Percentiles rank a stretch among this genome's conserved stretches.
phyloP scores from a whole-genome alignment of 2,113 vertebrate genomes.

The Elephas maximus region DNA sequence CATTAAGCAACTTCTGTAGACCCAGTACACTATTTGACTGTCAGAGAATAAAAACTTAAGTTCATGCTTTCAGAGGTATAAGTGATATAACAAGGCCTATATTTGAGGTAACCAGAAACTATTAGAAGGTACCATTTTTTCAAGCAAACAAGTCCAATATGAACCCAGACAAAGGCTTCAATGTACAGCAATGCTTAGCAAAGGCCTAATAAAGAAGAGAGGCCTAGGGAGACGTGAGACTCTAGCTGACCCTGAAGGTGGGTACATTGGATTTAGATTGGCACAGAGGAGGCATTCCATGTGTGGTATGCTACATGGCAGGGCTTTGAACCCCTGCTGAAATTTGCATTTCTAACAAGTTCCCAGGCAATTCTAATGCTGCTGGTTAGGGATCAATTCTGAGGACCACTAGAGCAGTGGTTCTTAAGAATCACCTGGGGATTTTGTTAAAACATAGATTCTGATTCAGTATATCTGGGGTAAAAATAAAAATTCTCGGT shows the following conservation, averaged over 20 bases:
- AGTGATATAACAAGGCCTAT: conserved; percentile 8
- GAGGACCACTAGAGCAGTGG: no score
- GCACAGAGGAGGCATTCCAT: background rate
- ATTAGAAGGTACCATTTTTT: background rate
- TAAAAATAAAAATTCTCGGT: no score
- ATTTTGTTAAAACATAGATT: no score
- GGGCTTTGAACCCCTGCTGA: no score
- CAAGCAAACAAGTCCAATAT: conserved; percentile 5
- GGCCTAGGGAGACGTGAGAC: background rate
- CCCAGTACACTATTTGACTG: background rate
- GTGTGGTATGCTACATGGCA: background rate
- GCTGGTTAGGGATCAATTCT: no score
- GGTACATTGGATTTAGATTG: background rate
- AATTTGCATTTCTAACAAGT: no score
- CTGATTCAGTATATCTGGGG: no score
- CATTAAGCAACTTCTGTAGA: background rate
- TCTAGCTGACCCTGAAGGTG: background rate
- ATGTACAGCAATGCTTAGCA: background rate
- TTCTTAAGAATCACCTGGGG: no score
- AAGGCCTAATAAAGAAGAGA: background rate
- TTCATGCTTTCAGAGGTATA: background rate
- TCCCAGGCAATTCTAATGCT: no score
- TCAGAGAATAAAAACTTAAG: background rate
- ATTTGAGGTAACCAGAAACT: background rate
- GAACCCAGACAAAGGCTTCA: conserved; percentile 44